Evolutionary conservation across 2,797 vertebrate genomes (phyloP).

Genomic region (Clarias platycephalus): DNA sequence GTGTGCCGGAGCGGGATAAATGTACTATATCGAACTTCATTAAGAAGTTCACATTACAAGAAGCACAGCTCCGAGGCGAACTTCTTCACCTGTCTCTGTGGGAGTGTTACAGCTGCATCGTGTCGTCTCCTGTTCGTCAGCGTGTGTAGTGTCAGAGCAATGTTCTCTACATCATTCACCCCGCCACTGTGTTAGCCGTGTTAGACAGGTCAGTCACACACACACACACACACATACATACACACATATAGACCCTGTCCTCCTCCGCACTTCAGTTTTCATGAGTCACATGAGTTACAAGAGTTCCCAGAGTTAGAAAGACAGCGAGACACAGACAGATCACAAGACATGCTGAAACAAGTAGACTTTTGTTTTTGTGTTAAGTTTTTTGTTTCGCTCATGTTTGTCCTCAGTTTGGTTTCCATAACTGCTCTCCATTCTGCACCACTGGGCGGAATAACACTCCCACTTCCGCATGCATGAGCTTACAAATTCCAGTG

Average conservation of each 20-base stretch:
- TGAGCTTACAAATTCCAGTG: neutral
- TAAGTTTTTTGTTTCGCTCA: neutral
- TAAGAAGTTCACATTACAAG: conserved; percentile 16
- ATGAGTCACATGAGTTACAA: conserved; percentile 1
- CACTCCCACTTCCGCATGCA: neutral
- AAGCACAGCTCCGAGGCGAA: neutral
- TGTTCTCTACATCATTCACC: conserved; percentile 75
- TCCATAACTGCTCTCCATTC: neutral
- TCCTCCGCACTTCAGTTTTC: conserved; percentile 2
- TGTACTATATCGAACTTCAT: conserved; percentile 29
- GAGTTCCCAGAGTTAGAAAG: neutral
- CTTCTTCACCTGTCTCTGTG: conserved; percentile 15
- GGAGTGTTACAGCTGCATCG: conserved; percentile 17
- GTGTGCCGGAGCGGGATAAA: conserved; percentile 1
- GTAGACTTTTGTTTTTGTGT: conserved; percentile 3
- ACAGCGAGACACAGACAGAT: neutral
- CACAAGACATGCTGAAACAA: conserved; percentile 2
- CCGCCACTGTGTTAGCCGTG: conserved; percentile 66
- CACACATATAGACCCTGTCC: neutral
- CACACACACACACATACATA: neutral
- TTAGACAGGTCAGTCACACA: conserved; percentile 19
- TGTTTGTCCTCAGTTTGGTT: neutral
- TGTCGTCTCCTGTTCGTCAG: conserved; percentile 9
- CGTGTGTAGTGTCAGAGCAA: conserved; percentile 23
- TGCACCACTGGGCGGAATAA: neutral